Evolutionary conservation across 92 coral and sea anemone genomes (phyloP).

Genomic region (Zoanthus gigantus): DNA sequence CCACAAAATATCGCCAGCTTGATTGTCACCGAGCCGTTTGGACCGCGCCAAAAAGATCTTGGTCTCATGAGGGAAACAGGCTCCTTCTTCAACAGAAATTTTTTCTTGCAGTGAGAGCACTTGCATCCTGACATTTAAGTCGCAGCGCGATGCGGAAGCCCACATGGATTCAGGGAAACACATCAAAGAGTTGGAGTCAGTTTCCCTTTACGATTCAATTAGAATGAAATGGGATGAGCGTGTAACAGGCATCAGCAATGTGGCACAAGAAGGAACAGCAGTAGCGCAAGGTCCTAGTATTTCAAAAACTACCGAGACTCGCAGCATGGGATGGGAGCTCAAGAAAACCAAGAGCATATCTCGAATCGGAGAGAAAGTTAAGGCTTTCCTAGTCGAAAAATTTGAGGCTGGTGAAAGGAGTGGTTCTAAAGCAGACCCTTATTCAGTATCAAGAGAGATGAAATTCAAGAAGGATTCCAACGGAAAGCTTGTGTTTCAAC

Average conservation of each 20-base stretch:
- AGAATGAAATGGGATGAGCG: slow-evolving; percentile 51
- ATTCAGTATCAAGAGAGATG: slow-evolving; percentile 54
- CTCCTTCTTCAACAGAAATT: slow-evolving; percentile 32
- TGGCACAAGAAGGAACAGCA: not conserved
- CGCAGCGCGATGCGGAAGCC: slow-evolving; percentile 39
- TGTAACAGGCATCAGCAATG: slow-evolving; percentile 32
- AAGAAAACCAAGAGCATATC: not conserved
- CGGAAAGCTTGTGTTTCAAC: slow-evolving; percentile 37
- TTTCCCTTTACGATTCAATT: slow-evolving; percentile 45
- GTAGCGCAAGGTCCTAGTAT: not conserved
- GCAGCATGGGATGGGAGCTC: not conserved
- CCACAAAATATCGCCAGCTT: slow-evolving; percentile 47
- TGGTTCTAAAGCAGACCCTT: slow-evolving; percentile 57
- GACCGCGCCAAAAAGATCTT: slow-evolving; percentile 46
- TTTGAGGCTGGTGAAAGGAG: slow-evolving; percentile 20
- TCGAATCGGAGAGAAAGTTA: not conserved
- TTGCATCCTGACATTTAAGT: slow-evolving; percentile 58
- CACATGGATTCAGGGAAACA: slow-evolving; percentile 65
- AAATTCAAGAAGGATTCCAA: slow-evolving; percentile 32
- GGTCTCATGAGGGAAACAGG: slow-evolving; percentile 41
- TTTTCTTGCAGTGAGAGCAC: slow-evolving; percentile 49
- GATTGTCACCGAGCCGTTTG: slow-evolving; percentile 52
- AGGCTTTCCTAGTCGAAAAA: not conserved
- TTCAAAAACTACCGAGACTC: not conserved
- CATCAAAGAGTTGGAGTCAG: slow-evolving; percentile 35